A percentile compares a stretch with the other conserved stretches of the same genome.
Conservation (phyloP, 2,888 invertebrate genomes). For the Metacarcinus magister region DNA sequence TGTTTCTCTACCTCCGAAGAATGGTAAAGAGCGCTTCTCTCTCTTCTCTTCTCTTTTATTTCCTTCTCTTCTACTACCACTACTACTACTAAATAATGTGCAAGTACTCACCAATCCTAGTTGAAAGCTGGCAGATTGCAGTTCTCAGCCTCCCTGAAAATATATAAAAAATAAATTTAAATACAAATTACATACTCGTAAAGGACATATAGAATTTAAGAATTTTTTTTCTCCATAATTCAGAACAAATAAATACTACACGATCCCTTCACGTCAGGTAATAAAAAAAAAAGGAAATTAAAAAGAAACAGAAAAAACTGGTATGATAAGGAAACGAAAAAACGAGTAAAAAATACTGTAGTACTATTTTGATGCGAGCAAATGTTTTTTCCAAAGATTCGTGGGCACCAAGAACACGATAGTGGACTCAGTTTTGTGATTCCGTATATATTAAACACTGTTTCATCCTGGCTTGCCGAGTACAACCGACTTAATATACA, state of each 20-base stretch:
- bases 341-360: neutral
- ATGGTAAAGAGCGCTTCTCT: neutral
- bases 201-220: neutral
- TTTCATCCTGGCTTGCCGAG: no score
- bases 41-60: neutral
- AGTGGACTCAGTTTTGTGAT: no score
- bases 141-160: neutral
- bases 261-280: neutral
- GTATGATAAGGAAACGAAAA: no score
- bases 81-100: neutral
- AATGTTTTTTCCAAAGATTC: neutral
- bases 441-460: no score
- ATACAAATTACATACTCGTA: neutral
- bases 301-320: neutral
- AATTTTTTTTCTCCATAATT: neutral
- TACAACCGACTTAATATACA: no score
- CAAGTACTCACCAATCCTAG: neutral
- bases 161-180: neutral
- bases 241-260: neutral
- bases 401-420: no score
- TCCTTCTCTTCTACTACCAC: neutral
- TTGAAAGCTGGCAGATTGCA: neutral
- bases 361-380: neutral
- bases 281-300: neutral
- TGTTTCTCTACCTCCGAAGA: neutral